Base-by-base conservation (phyloP, 2,113 vertebrate genomes). In the Haplochromis vanheusdeni region DNA sequence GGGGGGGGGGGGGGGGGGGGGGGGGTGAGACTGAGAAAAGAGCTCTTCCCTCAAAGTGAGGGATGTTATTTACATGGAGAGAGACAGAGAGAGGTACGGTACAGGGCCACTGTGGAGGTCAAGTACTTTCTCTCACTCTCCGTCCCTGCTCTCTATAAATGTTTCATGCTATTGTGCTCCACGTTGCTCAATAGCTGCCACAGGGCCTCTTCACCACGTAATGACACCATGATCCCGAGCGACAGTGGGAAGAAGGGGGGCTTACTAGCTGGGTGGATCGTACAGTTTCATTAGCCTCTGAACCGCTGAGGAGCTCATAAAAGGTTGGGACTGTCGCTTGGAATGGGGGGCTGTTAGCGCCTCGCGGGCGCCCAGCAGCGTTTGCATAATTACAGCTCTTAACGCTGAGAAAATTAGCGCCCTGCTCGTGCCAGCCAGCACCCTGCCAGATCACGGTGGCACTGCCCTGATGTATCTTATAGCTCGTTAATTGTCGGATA, bases 361-460 rank as follows among this genome's bases (percentile, higher is more conserved):
- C 97, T 97, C 95, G 96, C 96, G 96, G 96, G 96, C 96, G 92
- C 97, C 96, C 93, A 93, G 95, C 97, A 96, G 97, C 95, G 95
- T 96, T 97, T 95, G 94, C 95, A 96, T 98, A 97, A 98, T 99
- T 98, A 98, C 95, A 97, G 96, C 51, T 96, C 96, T 98, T 97
- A 97, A 96, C 95, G 89, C 91, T 87, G 96, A 85, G 92, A 89
- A 97, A 98, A 98, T 98, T 97, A 98, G 97, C 94, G 95, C 97
- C 97, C 97, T 97, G 97, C 92, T 86, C 35, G 49, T 47, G 60
- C 85, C 85, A 86, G 82, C 58, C 86, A 79, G 90, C 87, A 73
- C 82, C 87, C 73, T 85, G 81, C 87, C 82, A 89, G 82, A 92
- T 91, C 86, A 55, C 77, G 2, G 92, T 65, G 86, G 86, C 83